These are phyloP conservation scores for Margaritifera margaritifera DNA, from an alignment of 2,888 invertebrate genomes.

Conservation along the genomic window DNA sequence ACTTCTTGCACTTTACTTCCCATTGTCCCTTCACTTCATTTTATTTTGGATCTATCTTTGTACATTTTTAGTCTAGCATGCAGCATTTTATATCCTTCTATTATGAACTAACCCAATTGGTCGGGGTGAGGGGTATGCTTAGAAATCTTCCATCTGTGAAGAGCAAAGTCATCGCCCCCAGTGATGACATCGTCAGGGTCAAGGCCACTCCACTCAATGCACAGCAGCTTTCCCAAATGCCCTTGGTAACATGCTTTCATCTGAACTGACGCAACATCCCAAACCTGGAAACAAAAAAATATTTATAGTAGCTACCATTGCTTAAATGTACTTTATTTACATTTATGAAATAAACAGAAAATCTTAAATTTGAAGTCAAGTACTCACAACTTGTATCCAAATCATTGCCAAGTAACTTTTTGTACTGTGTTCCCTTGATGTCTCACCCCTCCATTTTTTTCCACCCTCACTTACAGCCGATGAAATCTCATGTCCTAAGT, in stretches of 20 bases:
- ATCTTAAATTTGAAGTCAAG: too few species aligned
- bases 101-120: conserved; percentile 30
- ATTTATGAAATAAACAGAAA: too few species aligned
- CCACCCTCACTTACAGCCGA: too few species aligned
- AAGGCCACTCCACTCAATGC: conserved; percentile 80
- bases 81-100: too few species aligned
- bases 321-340: not conserved
- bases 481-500: too few species aligned
- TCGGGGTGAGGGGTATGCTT: conserved; percentile 51
- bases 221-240: conserved; percentile 77
- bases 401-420: too few species aligned
- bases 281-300: conserved; percentile 75
- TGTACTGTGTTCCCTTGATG: too few species aligned
- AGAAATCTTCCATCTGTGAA: conserved; percentile 80
- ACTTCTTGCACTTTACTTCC: too few species aligned
- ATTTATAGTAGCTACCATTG: not conserved
- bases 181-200: conserved; percentile 79
- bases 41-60: too few species aligned
- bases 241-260: conserved; percentile 78
- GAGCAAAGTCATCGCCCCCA: conserved; percentile 80
- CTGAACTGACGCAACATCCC: conserved; percentile 78
- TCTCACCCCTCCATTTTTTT: too few species aligned
- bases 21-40: too few species aligned
- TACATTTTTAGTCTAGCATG: too few species aligned
- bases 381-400: not conserved